Conservation (phyloP, 1,140 invertebrate genomes). For the Eupristina koningsbergeri region DNA sequence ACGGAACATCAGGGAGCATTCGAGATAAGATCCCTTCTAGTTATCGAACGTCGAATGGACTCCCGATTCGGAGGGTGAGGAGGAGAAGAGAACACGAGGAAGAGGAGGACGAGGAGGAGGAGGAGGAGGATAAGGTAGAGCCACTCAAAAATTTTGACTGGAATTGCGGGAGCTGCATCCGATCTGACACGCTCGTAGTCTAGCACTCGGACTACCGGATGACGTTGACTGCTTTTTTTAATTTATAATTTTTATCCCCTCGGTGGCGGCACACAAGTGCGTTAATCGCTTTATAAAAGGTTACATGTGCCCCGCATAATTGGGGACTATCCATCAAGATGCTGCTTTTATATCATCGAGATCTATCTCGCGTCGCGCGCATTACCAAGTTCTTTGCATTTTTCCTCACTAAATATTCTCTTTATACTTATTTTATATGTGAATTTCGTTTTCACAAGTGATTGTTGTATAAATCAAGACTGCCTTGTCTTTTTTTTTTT, state of each 20-base stretch:
- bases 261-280: not conserved
- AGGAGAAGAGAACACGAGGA: too few relatives aligned
- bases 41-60: constrained; percentile 34
- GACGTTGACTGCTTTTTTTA: not conserved
- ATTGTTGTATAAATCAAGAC: too few relatives aligned
- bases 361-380: too few relatives aligned
- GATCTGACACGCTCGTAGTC: not conserved
- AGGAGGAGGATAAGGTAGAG: not conserved
- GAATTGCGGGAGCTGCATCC: not conserved
- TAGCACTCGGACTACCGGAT: not conserved
- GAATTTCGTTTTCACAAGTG: too few relatives aligned
- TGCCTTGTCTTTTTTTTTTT: too few relatives aligned
- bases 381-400: too few relatives aligned
- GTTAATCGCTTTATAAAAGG: constrained; percentile 50
- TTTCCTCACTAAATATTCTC: too few relatives aligned
- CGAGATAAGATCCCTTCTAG: constrained; percentile 50
- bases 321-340: not conserved
- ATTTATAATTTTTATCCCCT: not conserved
- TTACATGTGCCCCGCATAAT: constrained; percentile 36
- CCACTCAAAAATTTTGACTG: constrained; percentile 26
- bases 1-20: constrained; percentile 42
- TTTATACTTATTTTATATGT: too few relatives aligned
- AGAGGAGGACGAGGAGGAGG: not conserved
- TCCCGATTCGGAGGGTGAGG: not conserved
- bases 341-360: not conserved